Percentiles rank a stretch among this genome's conserved stretches.
Conservation (phyloP, 1,140 invertebrate genomes). For the Bombus superbus region DNA sequence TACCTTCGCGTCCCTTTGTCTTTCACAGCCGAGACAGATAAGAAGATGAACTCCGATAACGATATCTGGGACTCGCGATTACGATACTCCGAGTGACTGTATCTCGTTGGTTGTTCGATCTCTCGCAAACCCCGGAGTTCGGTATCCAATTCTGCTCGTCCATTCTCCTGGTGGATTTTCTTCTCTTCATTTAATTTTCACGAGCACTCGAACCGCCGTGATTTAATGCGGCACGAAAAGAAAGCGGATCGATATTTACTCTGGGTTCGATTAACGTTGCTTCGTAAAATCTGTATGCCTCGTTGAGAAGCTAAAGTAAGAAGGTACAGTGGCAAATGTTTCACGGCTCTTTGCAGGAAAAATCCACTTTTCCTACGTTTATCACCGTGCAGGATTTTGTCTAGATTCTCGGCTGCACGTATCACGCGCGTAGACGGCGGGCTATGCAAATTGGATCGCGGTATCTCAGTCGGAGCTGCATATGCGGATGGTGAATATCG, state of each 20-base stretch:
- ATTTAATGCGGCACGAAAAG: background rate
- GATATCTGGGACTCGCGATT: conserved; percentile 36
- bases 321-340: background rate
- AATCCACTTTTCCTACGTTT: background rate
- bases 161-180: background rate
- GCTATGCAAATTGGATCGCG: conserved; percentile 48
- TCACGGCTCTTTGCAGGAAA: background rate
- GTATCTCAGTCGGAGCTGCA: background rate
- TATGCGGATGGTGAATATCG: conserved; percentile 22
- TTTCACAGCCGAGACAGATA: conserved; percentile 53
- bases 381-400: conserved; percentile 12
- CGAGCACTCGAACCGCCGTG: background rate
- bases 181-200: conserved; percentile 16
- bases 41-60: conserved; percentile 69
- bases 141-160: background rate
- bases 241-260: background rate
- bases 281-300: background rate
- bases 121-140: background rate
- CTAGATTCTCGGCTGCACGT: conserved; percentile 19
- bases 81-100: conserved; percentile 20
- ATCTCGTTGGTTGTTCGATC: conserved; percentile 9
- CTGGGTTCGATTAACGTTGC: background rate
- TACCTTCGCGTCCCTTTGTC: background rate
- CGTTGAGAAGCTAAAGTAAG: background rate
- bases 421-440: background rate